Conservation (phyloP, 1,140 invertebrate genomes). For the Drosophila sturtevanti region DNA sequence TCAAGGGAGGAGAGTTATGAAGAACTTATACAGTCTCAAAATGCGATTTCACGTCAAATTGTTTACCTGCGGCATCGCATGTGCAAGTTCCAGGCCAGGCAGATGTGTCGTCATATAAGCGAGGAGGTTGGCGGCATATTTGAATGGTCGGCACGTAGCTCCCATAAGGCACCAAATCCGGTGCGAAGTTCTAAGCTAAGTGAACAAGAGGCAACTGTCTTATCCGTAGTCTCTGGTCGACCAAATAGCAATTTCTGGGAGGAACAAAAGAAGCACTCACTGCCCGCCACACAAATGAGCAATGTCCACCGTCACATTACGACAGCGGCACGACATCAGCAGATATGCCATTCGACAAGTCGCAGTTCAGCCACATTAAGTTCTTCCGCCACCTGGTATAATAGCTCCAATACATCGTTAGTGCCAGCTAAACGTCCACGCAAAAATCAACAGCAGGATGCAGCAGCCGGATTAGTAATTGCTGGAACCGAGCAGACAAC, state of each 20-base stretch:
- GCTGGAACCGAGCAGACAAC: conserved; percentile 69
- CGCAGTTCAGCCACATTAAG: conserved; percentile 68
- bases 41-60: conserved; percentile 86
- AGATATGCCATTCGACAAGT: conserved; percentile 74
- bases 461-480: conserved; percentile 60
- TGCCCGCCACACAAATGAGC: conserved; percentile 69
- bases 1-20: conserved; percentile 51
- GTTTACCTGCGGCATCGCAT: conserved; percentile 89
- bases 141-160: conserved; percentile 86
- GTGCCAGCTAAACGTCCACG: conserved; percentile 54
- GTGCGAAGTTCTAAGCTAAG: conserved; percentile 72
- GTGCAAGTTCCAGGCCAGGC: conserved; percentile 88
- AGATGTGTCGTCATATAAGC: conserved; percentile 89
- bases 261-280: conserved; percentile 60
- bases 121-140: conserved; percentile 89
- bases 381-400: conserved; percentile 63
- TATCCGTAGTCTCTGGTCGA: conserved; percentile 57
- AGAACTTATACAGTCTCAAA: conserved; percentile 84
- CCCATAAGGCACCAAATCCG: conserved; percentile 50
- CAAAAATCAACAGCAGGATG: conserved; percentile 44
- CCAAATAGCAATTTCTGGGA: conserved; percentile 55
- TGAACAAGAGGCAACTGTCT: conserved; percentile 56
- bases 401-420: conserved; percentile 40
- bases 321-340: conserved; percentile 61
- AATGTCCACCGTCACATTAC: conserved; percentile 71